Evolutionary conservation across 2,888 invertebrate species (phyloP).

Genomic region (Lasioglossum morio): DNA sequence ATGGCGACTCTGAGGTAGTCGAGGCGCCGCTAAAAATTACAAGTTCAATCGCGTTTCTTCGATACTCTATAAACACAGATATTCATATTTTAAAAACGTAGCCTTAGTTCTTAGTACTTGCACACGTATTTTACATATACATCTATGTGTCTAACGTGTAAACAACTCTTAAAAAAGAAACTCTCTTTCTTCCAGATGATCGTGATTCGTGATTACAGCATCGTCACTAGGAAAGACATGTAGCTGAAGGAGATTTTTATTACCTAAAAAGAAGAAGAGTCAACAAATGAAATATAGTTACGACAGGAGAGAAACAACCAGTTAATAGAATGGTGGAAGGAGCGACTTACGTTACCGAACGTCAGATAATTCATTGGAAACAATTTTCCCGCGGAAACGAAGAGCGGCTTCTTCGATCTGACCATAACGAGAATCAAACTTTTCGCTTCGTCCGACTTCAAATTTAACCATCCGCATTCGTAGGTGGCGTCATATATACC

Average conservation of each 20-base stretch:
- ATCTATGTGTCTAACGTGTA: background rate
- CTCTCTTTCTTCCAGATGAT: background rate
- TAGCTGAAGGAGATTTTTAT: conserved; percentile 36
- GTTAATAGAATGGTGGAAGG: background rate
- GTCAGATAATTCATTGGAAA: conserved; percentile 54
- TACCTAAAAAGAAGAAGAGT: conserved; percentile 34
- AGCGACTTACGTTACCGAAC: conserved; percentile 53
- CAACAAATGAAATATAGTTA: background rate
- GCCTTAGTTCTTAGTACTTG: background rate
- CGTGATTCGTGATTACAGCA: background rate
- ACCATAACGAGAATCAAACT: conserved; percentile 51
- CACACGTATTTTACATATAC: background rate
- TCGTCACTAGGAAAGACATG: conserved; percentile 24
- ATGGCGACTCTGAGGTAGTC: no score
- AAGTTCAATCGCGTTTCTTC: no score
- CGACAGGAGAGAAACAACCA: background rate
- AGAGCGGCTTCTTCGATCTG: conserved; percentile 48
- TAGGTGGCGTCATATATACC: conserved; percentile 32
- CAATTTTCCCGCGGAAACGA: conserved; percentile 61
- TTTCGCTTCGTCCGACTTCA: conserved; percentile 39
- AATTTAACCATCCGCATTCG: conserved; percentile 40
- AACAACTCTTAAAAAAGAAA: background rate
- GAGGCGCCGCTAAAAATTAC: no score
- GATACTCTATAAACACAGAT: background rate
- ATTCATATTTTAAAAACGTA: background rate